These are phyloP conservation scores for Liodrosophila aerea DNA, from an alignment of 2,888 invertebrate genomes.

Conservation along the genomic window DNA sequence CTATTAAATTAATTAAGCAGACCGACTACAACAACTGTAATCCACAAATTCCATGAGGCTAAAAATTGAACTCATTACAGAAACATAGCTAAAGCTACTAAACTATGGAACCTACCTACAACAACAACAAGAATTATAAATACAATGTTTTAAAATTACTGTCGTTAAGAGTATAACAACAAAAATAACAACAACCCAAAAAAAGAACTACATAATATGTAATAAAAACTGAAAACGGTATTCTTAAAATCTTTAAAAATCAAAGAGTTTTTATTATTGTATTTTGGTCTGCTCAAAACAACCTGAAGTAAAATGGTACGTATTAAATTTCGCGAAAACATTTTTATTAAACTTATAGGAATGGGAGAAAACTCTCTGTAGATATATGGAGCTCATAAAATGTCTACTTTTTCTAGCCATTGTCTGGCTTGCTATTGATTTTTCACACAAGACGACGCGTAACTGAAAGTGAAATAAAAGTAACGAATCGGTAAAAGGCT, in stretches of 20 bases:
- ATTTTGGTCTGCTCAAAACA: no score
- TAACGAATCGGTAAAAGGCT: conserved; percentile 3
- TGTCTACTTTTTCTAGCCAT: conserved; percentile 4
- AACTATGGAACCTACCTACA: conserved; percentile 48
- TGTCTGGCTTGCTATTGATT: conserved; percentile 34
- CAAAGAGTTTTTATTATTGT: conserved; percentile 39
- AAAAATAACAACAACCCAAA: conserved; percentile 29
- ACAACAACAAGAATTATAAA: conserved; percentile 38
- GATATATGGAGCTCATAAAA: not conserved
- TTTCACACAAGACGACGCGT: conserved; percentile 22
- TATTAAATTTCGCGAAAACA: no score
- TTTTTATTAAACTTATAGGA: no score
- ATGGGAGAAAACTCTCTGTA: no score
- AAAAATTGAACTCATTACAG: conserved; percentile 38
- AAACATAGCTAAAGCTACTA: conserved; percentile 42
- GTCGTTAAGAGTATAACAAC: conserved; percentile 61
- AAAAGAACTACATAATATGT: conserved; percentile 44
- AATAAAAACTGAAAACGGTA: conserved; percentile 71
- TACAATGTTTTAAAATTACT: conserved; percentile 61
- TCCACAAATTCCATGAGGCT: conserved; percentile 45
- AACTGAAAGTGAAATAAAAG: conserved; percentile 13
- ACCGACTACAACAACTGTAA: conserved; percentile 39
- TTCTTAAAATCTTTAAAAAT: conserved; percentile 72
- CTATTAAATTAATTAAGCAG: conserved; percentile 50
- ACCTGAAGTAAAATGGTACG: not conserved